Evolutionary conservation across 2,888 invertebrate species (phyloP).

Genomic region (Acrobasis consociella): DNA sequence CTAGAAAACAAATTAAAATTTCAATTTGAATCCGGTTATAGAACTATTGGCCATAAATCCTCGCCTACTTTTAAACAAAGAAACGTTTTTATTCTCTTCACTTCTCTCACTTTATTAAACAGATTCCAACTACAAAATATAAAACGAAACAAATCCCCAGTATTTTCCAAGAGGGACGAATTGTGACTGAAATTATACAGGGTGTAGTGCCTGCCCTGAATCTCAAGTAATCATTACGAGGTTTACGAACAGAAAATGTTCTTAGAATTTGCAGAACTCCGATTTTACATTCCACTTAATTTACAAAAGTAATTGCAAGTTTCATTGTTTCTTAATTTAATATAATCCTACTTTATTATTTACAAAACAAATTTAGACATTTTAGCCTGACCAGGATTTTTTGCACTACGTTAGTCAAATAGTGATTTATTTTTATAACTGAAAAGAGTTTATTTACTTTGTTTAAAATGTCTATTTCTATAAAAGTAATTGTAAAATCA

Average conservation of each 20-base stretch:
- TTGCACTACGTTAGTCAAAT: too few relatives aligned
- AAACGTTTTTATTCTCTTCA: neutral
- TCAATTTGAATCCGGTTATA: too few relatives aligned
- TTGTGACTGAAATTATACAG: constrained; percentile 21
- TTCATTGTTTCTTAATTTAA: neutral
- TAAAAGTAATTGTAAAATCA: too few relatives aligned
- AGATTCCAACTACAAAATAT: constrained; percentile 2
- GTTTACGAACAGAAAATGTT: constrained; percentile 2
- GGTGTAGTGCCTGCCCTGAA: constrained; percentile 17
- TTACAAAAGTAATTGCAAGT: constrained; percentile 5
- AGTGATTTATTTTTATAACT: too few relatives aligned
- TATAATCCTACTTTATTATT: constrained; percentile 7
- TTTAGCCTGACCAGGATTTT: constrained; percentile 1
- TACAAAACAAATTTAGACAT: constrained; percentile 11
- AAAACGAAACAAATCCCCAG: neutral
- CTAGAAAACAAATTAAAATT: too few relatives aligned
- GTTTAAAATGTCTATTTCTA: too few relatives aligned
- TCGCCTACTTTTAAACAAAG: neutral
- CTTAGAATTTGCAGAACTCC: constrained; percentile 2
- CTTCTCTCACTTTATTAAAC: neutral
- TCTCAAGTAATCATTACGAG: constrained; percentile 16
- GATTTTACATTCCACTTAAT: neutral
- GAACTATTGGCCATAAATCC: neutral
- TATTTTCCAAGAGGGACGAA: constrained; percentile 10
- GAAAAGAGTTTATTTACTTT: too few relatives aligned